Percentiles rank a stretch among this genome's conserved stretches.
phyloP scores from a whole-genome alignment of 2,888 invertebrate genomes.

The Drosophila anomelani region DNA sequence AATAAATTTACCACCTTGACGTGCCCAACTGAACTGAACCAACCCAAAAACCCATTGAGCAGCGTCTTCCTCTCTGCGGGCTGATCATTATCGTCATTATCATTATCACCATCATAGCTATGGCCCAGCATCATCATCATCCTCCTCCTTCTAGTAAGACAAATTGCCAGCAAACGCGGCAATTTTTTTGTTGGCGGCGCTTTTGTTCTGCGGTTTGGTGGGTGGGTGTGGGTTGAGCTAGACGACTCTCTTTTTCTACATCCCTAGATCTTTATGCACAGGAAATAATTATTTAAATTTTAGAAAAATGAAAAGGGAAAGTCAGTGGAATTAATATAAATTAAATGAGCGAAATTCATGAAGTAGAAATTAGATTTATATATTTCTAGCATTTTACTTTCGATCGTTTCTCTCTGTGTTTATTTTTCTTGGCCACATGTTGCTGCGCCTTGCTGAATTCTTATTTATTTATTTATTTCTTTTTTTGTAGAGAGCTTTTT shows the following conservation, averaged over 20 bases:
- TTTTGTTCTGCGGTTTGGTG: constrained; percentile 62
- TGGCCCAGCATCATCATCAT: constrained; percentile 36
- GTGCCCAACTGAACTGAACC: constrained; percentile 38
- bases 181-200: no score
- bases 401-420: background rate
- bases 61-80: constrained; percentile 28
- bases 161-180: constrained; percentile 24
- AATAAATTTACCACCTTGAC: constrained; percentile 57
- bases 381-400: background rate
- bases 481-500: constrained; percentile 35
- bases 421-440: constrained; percentile 42
- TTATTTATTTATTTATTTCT: constrained; percentile 16
- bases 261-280: constrained; percentile 7
- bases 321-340: background rate
- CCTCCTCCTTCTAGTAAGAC: constrained; percentile 23
- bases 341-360: no score
- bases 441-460: constrained; percentile 41
- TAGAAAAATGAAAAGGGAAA: no score
- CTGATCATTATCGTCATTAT: constrained; percentile 46
- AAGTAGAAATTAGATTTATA: no score
- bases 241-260: background rate
- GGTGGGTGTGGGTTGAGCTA: constrained; percentile 46
- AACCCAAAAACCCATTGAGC: constrained; percentile 50
- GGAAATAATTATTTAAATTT: background rate
- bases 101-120: constrained; percentile 20